These are phyloP conservation scores for Eupleurogrammus muticus DNA, from an alignment of 2,797 vertebrate genomes.

Conservation along the genomic window DNA sequence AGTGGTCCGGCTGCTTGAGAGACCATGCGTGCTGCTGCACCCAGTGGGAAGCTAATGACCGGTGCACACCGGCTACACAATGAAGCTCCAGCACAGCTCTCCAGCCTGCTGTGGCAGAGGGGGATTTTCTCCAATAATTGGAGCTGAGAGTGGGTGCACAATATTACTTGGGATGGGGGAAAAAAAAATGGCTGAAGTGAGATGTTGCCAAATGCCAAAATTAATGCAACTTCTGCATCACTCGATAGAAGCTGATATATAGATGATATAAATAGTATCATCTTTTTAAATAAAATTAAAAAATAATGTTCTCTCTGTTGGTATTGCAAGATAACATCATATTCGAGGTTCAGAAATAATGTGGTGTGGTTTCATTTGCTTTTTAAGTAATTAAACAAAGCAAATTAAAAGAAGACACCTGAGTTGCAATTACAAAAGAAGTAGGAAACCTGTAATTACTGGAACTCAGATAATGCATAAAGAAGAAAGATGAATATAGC, in stretches of 20 bases:
- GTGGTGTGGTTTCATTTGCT: conserved; percentile 48
- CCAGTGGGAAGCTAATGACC: conserved; percentile 77
- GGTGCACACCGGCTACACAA: conserved; percentile 52
- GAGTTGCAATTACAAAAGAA: background rate
- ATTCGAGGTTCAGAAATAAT: conserved; percentile 54
- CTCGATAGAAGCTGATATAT: background rate
- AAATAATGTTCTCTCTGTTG: background rate
- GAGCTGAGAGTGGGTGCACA: conserved; percentile 47
- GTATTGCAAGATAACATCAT: conserved; percentile 21
- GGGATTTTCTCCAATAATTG: conserved; percentile 69
- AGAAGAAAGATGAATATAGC: background rate
- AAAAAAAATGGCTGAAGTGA: conserved; percentile 16
- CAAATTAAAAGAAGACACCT: too few relatives aligned
- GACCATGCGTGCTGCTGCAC: conserved; percentile 70
- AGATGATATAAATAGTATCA: background rate
- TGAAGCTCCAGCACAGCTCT: conserved; percentile 47
- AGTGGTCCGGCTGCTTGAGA: conserved; percentile 59
- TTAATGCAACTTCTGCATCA: conserved; percentile 13
- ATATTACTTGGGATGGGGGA: conserved; percentile 21
- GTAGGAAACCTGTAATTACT: background rate
- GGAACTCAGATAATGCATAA: background rate
- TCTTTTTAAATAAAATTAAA: background rate
- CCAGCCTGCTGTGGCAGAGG: conserved; percentile 41
- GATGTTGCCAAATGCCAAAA: conserved; percentile 18
- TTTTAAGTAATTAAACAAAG: conserved; percentile 6